Base-by-base conservation (phyloP, 2,113 vertebrate genomes). In the Baryphthengus martii region DNA sequence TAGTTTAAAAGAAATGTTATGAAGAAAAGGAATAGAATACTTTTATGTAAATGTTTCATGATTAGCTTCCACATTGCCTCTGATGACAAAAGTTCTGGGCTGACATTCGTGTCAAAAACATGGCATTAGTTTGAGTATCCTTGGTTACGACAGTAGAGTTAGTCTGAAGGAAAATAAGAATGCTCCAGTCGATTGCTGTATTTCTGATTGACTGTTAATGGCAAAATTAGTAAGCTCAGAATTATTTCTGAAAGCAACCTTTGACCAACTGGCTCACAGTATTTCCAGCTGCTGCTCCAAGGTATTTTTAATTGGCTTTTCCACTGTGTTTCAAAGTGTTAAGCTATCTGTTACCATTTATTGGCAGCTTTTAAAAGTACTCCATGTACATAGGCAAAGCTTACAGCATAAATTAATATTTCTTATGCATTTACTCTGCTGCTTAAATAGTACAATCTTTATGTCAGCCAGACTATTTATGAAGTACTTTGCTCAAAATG, bases 221-320 rank as follows among this genome's bases (percentile, higher is more conserved):
- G 81, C 76, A 93, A 73, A 95, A 94, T 89, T 58, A 94, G 79
- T 89, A 85, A 90, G 67, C 70, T 89, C 68, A 65, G 47, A 94
- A 83, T 89, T 85, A 89, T 92, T 96, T 94, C 78, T 85, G 44
- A 91, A 93, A 91, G 31, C 24, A 75, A 47, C 11, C 31, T 59
- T 91, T 93, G 76, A 93, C 50, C 47, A 94, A 15, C 52, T 89
- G 71, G 39, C n/a, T 90, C 75, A 61, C 29, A 58, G 25, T 72
- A 56, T 88, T 96, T 97, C 95, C 82, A 93, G 3, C 8, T 84
- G 40, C 33, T 67, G 50, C 42, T 96, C 93, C 88, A 95, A 90
- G 66, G 28, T 55, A 73, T 78, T 91, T 95, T 92, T 79, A 95
- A 88, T 90, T 96, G 79, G 56, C 55, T 96, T 93, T 93, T 93